A percentile compares a stretch with the other conserved stretches of the same genome.
Conservation (phyloP, 2,888 invertebrate species). For the Hoplodrina ambigua region DNA sequence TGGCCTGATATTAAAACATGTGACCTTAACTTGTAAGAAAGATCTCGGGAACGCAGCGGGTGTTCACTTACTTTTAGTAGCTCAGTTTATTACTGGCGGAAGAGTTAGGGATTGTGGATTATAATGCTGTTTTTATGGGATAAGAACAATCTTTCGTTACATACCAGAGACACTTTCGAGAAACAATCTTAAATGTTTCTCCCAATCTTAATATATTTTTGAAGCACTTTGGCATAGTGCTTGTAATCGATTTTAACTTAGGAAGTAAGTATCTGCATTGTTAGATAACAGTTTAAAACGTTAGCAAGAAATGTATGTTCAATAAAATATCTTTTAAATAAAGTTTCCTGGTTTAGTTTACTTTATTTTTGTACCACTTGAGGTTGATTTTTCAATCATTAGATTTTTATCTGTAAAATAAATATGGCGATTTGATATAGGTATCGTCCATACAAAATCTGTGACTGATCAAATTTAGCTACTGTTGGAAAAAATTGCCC, state of each 20-base stretch:
- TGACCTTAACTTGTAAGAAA: not conserved
- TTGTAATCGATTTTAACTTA: not conserved
- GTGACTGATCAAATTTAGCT: too few species aligned
- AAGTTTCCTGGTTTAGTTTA: too few species aligned
- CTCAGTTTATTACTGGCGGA: conserved; percentile 31
- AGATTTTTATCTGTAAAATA: too few species aligned
- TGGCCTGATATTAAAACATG: too few species aligned
- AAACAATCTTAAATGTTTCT: not conserved
- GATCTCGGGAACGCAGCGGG: not conserved
- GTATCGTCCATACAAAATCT: too few species aligned
- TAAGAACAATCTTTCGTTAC: conserved; percentile 9
- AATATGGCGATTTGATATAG: too few species aligned
- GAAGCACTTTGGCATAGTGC: not conserved
- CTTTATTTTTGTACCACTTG: too few species aligned
- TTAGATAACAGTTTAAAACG: too few species aligned
- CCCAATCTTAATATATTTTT: not conserved
- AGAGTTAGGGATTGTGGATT: conserved; percentile 13
- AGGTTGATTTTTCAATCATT: too few species aligned
- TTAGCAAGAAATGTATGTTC: too few species aligned
- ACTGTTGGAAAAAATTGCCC: too few species aligned
- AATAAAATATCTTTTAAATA: too few species aligned
- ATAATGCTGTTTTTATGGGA: conserved; percentile 40
- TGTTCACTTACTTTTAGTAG: conserved; percentile 35
- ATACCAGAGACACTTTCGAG: not conserved
- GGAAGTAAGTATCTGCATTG: not conserved